Evolutionary conservation across 2,797 vertebrate species (phyloP).

Genomic region (Helostoma temminkii): DNA sequence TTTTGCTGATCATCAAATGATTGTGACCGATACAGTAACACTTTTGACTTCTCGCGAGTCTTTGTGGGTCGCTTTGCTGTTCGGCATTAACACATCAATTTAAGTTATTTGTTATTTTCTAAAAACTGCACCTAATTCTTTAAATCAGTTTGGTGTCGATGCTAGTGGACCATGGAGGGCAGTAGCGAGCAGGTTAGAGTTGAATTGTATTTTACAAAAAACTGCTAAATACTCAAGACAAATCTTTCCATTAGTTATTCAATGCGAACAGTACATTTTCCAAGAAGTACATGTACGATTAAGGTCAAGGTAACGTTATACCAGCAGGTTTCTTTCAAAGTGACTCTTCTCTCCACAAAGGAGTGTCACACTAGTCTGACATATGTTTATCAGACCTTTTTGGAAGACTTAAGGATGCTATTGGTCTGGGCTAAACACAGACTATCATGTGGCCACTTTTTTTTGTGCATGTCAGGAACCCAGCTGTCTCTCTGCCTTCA

Average conservation of each 20-base stretch:
- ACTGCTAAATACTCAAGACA: not conserved
- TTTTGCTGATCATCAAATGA: accelerated
- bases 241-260: accelerated
- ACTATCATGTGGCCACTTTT: not conserved
- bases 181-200: conserved; percentile 19
- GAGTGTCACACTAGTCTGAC: not conserved
- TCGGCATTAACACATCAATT: not conserved
- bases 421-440: not conserved
- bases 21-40: accelerated
- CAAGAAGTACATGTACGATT: not conserved
- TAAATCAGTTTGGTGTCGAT: accelerated
- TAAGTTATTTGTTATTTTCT: not conserved
- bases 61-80: accelerated
- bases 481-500: conserved; percentile 45
- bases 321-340: not conserved
- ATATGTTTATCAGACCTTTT: conserved; percentile 21
- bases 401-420: not conserved
- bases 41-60: accelerated
- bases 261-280: not conserved
- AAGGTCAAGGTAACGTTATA: not conserved
- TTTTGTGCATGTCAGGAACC: not conserved
- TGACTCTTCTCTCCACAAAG: not conserved
- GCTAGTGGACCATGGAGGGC: conserved; percentile 7
- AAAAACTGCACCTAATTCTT: accelerated
- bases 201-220: not conserved